Evolutionary conservation across 2,113 vertebrate species (phyloP), one percentile per base, ranked within the genome.

Genomic region (Phyllopteryx taeniolatus): DNA sequence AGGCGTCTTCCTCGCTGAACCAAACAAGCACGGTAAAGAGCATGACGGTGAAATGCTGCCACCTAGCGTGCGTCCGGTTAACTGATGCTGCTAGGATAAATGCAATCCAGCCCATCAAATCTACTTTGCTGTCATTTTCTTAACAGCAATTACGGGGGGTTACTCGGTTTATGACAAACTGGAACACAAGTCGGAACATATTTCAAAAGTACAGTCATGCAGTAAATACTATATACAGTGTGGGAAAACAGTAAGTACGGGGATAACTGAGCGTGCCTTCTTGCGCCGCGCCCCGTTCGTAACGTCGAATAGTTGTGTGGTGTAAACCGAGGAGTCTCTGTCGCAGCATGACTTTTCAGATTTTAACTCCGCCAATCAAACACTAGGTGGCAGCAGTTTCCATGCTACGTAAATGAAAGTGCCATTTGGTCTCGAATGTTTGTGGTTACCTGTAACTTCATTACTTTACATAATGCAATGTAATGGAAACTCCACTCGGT

Each of bases 331-430:
- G 51, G 51, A 54, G 51, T 20, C 7, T 10, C 20, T n/a, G 3
- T 54, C 51, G 20, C 19, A 20, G 13, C 14, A 49, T 49, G 51
- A 2, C 3, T 14, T 22, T 31, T 2, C n/a, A 4, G 3, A 15
- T 15, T 66, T 27, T 14, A 47, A 56, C 60, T 27, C 9, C 33
- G 43, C 22, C 6, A 0, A 8, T 62, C 31, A 13, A 79, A 67
- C 83, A 79, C 72, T 74, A 7, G 80, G 62, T 61, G 81, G 83
- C 80, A 81, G 79, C 53, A 76, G 61, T 65, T 35, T 51, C 60
- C 27, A 68, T 44, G n/a, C 4, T 20, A 12, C 7, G 47, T 17
- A 5, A 39, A 5, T 67, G 0, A 31, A 42, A 20, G 12, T 43
- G 3, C 17, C 44, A 22, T 47, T 22, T 46, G 13, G 2, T 33